Base-by-base conservation (phyloP, 1,140 invertebrate genomes). In the Platyscapa corneri region DNA sequence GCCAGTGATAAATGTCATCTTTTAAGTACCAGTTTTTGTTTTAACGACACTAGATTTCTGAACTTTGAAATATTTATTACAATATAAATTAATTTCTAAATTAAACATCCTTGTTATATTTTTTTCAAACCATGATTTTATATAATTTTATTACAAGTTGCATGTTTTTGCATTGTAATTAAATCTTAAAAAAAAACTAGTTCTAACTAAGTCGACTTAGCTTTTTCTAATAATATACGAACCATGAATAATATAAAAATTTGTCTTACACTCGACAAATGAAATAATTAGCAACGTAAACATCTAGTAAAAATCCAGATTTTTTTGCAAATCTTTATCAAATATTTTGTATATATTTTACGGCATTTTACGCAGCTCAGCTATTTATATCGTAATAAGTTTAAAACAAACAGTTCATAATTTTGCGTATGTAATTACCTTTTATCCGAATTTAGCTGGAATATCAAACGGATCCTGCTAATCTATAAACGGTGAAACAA, bases 321-420 rank as follows among this genome's bases (percentile, higher is more conserved):
- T 74, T 80, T n/a, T 67, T 7, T 80, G n/a, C 39, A 67, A 18
- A 30, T 67, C 67, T 82, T 64, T 74, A 53, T 82, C 46, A 60
- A 75, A 75, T 30, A 27, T 49, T 30, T 34, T 83, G 60, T 65
- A 77, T 16, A 84, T 84, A 84, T 78, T 65, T 84, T 76, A 53
- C 46, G 20, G 0, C 10, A 39, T 37, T 78, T 53, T 42, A 34
- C 70, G 1, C 37, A 10, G 37, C 20, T 34, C 32, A 76, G 39
- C 77, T 34, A 83, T 82, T 74, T 42, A 39, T 2, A 75, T 60
- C 39, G 30, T 20, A 27, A 67, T 8, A 60, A 67, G 64, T 67
- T 30, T 46, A 46, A 75, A 49, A 46, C 39, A 46, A 75, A 49
- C 23, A 30, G n/a, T n/a, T 46, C 27, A 30, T 67, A 46, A 74